Conservation (phyloP, 2,888 invertebrate species). For the Pyrochroa serraticornis region DNA sequence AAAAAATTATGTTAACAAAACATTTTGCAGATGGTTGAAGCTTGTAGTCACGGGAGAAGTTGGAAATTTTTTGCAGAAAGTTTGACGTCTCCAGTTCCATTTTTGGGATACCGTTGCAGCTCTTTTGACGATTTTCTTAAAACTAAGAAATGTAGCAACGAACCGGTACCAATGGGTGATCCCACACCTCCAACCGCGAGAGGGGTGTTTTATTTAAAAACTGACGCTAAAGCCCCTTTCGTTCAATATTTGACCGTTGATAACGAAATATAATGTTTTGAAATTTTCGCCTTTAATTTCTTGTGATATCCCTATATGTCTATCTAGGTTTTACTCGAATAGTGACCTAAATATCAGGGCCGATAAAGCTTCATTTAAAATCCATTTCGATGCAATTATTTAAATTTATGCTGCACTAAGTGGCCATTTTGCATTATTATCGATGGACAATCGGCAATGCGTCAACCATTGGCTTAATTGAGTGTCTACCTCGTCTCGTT, state of each 20-base stretch:
- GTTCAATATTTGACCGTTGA: not conserved
- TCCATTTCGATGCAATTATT: no score
- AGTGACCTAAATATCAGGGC: no score
- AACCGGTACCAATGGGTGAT: slow-evolving; percentile 41
- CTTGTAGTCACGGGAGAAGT: slow-evolving; percentile 73
- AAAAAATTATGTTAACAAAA: slow-evolving; percentile 12
- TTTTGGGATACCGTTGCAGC: slow-evolving; percentile 64
- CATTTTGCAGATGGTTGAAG: slow-evolving; percentile 59
- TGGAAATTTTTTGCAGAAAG: slow-evolving; percentile 70
- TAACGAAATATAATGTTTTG: no score
- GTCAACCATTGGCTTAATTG: no score
- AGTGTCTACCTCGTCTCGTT: no score
- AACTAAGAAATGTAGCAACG: slow-evolving; percentile 34
- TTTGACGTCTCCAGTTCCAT: slow-evolving; percentile 62
- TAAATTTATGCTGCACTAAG: no score
- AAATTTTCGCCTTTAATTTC: not conserved
- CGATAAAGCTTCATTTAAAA: no score
- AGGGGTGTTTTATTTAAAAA: slow-evolving; percentile 43
- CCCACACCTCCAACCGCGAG: slow-evolving; percentile 36
- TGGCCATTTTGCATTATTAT: no score
- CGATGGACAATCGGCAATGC: no score
- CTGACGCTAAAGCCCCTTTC: slow-evolving; percentile 14
- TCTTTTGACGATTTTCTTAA: slow-evolving; percentile 60
- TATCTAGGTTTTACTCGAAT: no score
- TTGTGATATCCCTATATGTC: not conserved